Percentiles rank a stretch among this genome's conserved stretches.
Conservation (phyloP, 2,797 vertebrate species). For the Hybognathus amarus region DNA sequence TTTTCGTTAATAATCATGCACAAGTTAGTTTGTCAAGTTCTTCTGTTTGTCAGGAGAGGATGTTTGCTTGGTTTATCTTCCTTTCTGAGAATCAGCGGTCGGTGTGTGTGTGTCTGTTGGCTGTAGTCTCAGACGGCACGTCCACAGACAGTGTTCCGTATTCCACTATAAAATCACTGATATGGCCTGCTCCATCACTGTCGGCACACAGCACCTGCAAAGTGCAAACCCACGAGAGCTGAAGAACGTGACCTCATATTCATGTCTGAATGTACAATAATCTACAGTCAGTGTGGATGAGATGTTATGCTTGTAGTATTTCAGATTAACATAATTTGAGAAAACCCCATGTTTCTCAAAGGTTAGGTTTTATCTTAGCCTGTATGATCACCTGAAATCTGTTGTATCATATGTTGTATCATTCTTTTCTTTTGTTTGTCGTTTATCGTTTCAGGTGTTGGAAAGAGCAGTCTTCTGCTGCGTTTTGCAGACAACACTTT, state of each 20-base stretch:
- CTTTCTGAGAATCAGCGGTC: conserved; percentile 9
- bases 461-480: conserved; percentile 98
- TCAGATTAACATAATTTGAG: neutral
- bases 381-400: neutral
- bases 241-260: neutral
- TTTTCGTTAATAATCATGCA: neutral
- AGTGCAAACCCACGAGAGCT: neutral
- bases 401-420: neutral
- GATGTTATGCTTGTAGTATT: neutral
- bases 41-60: conserved; percentile 12
- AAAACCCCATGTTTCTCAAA: conserved; percentile 34
- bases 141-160: neutral
- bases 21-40: too few species aligned
- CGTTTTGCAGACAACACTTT: conserved; percentile 99
- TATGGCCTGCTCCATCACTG: neutral
- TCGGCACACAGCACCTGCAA: neutral
- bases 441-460: conserved; percentile 85
- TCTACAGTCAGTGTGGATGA: neutral
- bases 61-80: conserved; percentile 23
- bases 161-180: neutral
- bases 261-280: neutral
- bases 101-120: neutral
- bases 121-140: neutral
- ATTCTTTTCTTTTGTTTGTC: conserved; percentile 53
- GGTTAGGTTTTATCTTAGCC: neutral